Evolutionary conservation across 2,797 vertebrate species (phyloP).

Genomic region (Paratrypauchen microcephalus): DNA sequence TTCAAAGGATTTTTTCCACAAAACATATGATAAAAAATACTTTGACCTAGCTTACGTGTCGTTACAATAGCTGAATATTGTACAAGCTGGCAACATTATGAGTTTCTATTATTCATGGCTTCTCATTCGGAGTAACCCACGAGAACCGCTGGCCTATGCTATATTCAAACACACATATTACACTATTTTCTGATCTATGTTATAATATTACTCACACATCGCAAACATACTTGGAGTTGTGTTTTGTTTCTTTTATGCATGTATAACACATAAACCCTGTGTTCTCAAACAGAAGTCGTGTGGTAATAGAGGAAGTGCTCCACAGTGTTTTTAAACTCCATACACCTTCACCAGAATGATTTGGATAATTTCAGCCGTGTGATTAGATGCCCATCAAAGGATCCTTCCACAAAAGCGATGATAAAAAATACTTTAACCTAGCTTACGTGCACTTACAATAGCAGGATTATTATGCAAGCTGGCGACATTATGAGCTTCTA

Average conservation of each 20-base stretch:
- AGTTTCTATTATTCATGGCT: slow-evolving; percentile 18
- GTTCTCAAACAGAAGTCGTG: too few relatives aligned
- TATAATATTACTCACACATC: too few relatives aligned
- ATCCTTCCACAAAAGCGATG: slow-evolving; percentile 25
- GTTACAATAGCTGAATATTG: slow-evolving; percentile 12
- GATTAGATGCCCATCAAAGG: slow-evolving; percentile 29
- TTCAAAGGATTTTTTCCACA: slow-evolving; percentile 13
- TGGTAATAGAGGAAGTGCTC: too few relatives aligned
- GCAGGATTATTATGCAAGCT: slow-evolving; percentile 1
- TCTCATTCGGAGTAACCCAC: slow-evolving; percentile 28
- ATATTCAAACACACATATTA: too few relatives aligned
- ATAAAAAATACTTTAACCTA: slow-evolving; percentile 5
- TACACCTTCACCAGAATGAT: too few relatives aligned
- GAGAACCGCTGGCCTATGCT: background rate
- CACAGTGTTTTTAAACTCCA: too few relatives aligned
- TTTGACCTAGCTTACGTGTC: background rate
- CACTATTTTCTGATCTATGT: too few relatives aligned
- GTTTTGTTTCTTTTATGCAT: too few relatives aligned
- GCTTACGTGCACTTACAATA: slow-evolving; percentile 7
- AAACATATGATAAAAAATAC: slow-evolving; percentile 18
- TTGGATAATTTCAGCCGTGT: background rate
- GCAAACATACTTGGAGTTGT: too few relatives aligned
- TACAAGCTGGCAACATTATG: background rate
- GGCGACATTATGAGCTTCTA: background rate
- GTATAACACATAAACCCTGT: too few relatives aligned